A percentile compares a stretch with the other conserved stretches of the same genome.
Conservation (phyloP, 1,140 invertebrate species). For the Leptinotarsa defecta region DNA sequence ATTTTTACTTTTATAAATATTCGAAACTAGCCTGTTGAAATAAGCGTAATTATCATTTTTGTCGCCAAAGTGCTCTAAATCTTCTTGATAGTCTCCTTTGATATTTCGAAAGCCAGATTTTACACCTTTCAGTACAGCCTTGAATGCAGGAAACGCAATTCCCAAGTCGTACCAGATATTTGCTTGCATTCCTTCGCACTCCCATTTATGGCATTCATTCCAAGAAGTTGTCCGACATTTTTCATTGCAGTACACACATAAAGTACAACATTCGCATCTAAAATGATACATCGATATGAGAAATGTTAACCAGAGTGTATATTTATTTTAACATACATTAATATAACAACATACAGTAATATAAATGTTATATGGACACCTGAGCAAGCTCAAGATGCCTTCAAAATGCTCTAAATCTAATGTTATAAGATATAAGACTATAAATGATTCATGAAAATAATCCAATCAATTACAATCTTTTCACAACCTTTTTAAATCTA, state of each 20-base stretch:
- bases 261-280: slow-evolving; percentile 68
- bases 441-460: no score
- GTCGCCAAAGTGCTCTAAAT: slow-evolving; percentile 58
- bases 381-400: no score
- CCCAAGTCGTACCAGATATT: slow-evolving; percentile 70
- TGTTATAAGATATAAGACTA: no score
- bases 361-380: no score
- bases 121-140: slow-evolving; percentile 63
- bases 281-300: slow-evolving; percentile 25
- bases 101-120: slow-evolving; percentile 51
- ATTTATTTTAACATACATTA: no score
- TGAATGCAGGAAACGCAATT: slow-evolving; percentile 75
- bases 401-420: no score
- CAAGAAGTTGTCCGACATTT: slow-evolving; percentile 66
- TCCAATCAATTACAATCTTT: no score
- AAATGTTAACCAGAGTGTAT: no score
- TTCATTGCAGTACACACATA: slow-evolving; percentile 69
- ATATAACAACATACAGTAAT: no score
- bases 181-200: slow-evolving; percentile 70
- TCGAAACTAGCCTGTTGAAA: slow-evolving; percentile 56
- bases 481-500: no score
- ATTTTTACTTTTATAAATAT: slow-evolving; percentile 48
- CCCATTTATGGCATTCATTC: slow-evolving; percentile 71
- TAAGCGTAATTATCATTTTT: slow-evolving; percentile 55
- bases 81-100: slow-evolving; percentile 55